Conservation (phyloP, 1,140 invertebrate species). For the Musca domestica region DNA sequence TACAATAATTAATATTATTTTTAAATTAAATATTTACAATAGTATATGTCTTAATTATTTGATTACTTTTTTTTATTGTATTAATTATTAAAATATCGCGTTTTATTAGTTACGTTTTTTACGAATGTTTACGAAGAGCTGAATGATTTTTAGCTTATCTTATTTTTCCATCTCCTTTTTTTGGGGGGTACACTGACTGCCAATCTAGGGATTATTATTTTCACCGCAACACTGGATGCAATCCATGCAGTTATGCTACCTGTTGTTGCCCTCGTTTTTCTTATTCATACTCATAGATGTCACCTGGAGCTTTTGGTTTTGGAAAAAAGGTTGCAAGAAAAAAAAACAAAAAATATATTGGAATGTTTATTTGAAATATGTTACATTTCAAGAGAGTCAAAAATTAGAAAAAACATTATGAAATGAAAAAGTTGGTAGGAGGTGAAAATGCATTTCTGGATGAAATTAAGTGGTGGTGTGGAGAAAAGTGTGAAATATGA, state of each 20-base stretch:
- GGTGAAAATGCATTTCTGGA: too few species aligned
- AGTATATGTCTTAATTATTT: not conserved
- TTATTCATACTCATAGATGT: constrained; percentile 48
- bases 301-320: constrained; percentile 44
- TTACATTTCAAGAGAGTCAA: too few species aligned
- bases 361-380: not conserved
- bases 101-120: too few species aligned
- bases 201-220: constrained; percentile 47
- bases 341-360: not conserved
- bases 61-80: not conserved
- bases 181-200: too few species aligned
- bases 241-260: constrained; percentile 55
- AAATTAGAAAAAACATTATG: too few species aligned
- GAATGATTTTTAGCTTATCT: not conserved
- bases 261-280: constrained; percentile 51
- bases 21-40: not conserved
- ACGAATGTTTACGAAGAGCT: not conserved
- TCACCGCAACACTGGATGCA: constrained; percentile 54
- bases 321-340: not conserved
- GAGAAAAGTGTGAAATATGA: too few species aligned
- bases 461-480: too few species aligned
- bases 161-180: too few species aligned
- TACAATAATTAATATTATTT: too few species aligned
- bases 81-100: constrained; percentile 2
- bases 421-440: too few species aligned